Percentiles rank a stretch among this genome's conserved stretches.
These are phyloP conservation scores for Myzus persicae DNA, from an alignment of 1,140 invertebrate species.

Conservation along the genomic window DNA sequence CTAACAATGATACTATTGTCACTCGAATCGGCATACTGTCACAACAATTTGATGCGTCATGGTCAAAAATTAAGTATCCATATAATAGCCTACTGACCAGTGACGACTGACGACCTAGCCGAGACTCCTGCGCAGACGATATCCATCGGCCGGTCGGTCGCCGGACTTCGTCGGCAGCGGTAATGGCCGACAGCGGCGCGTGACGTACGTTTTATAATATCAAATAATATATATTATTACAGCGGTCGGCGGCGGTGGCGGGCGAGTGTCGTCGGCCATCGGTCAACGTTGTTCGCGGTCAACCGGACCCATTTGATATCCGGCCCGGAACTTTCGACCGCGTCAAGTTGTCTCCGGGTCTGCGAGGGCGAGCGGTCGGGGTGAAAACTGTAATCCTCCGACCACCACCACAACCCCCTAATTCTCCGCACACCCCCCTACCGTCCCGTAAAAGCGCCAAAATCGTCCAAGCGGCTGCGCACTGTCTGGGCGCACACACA, in stretches of 20 bases:
- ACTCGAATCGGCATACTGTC: neutral
- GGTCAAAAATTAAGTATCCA: no score
- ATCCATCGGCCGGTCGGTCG: neutral
- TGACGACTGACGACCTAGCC: neutral
- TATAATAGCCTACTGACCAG: no score
- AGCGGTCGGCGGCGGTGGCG: no score
- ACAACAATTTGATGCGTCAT: no score
- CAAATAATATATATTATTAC: neutral
- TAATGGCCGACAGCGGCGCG: neutral
- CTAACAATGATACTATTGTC: no score
- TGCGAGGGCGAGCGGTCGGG: neutral
- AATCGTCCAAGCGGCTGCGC: neutral
- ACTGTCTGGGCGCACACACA: no score
- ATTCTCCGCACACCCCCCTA: neutral
- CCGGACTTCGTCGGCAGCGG: neutral
- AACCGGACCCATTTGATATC: constrained; percentile 11
- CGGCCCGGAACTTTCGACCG: constrained; percentile 26
- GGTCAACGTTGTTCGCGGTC: constrained; percentile 37
- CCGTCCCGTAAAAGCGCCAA: neutral
- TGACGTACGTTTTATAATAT: neutral
- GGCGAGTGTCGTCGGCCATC: neutral
- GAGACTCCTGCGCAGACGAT: neutral
- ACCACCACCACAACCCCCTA: neutral
- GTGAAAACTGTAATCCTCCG: neutral
- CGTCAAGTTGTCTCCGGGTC: constrained; percentile 1